Conservation (phyloP, 2,797 vertebrate genomes). For the Poecilia gillii region DNA sequence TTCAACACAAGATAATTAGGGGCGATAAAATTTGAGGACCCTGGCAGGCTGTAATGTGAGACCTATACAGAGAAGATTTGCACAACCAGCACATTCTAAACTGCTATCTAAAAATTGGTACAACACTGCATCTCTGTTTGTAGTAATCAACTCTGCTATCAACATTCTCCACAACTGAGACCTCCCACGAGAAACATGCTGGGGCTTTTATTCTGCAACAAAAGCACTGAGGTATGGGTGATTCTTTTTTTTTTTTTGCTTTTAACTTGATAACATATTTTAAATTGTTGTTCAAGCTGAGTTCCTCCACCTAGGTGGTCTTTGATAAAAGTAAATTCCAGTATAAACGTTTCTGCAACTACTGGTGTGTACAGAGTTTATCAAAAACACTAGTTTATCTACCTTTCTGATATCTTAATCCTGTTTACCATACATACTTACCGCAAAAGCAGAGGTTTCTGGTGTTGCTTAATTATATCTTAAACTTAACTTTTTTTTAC, state of each 20-base stretch:
- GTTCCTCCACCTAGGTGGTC: not conserved
- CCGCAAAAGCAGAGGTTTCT: not conserved
- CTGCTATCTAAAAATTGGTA: not conserved
- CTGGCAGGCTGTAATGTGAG: not conserved
- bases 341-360: not conserved
- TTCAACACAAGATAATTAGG: conserved; percentile 7
- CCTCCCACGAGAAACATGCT: not conserved
- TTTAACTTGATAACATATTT: not conserved
- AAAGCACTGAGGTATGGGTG: not conserved
- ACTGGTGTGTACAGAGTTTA: not conserved
- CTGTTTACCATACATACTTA: not conserved
- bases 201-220: not conserved
- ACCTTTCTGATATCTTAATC: not conserved
- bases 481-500: no score
- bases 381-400: not conserved
- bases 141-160: conserved; percentile 8
- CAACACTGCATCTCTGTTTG: not conserved
- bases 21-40: not conserved
- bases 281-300: not conserved
- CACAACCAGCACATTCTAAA: conserved; percentile 1
- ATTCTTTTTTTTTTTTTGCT: not conserved
- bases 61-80: not conserved
- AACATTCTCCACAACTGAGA: not conserved
- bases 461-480: not conserved
- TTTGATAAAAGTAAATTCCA: conserved; percentile 1